phyloP scores from a whole-genome alignment of 2,888 invertebrate genomes.

The Nycteola revayana region DNA sequence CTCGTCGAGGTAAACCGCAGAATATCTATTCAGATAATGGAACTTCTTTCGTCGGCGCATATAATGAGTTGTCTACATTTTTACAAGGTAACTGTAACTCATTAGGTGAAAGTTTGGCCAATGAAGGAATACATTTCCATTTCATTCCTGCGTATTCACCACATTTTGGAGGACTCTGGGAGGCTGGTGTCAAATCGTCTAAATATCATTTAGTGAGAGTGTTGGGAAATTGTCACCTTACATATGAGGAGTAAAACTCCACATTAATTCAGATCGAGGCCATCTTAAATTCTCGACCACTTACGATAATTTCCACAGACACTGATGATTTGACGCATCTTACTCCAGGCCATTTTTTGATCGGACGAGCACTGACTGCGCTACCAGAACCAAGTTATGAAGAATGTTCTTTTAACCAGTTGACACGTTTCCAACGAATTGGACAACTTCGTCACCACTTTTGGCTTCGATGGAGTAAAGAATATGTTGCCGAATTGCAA shows the following conservation, averaged over 20 bases:
- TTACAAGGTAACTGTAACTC: not conserved
- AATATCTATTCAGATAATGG: slow-evolving; percentile 4
- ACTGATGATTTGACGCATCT: slow-evolving; percentile 3
- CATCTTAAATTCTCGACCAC: slow-evolving; percentile 5
- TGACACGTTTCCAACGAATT: slow-evolving; percentile 4
- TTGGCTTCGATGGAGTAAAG: slow-evolving; percentile 8
- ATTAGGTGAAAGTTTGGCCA: slow-evolving; percentile 5
- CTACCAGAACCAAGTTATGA: slow-evolving; percentile 2
- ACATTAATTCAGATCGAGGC: slow-evolving; percentile 3
- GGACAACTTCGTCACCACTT: slow-evolving; percentile 13
- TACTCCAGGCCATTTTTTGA: slow-evolving; percentile 6
- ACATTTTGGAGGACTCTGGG: slow-evolving; percentile 6
- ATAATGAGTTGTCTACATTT: not conserved
- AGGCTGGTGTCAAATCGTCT: no score
- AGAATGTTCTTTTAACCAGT: slow-evolving; percentile 1
- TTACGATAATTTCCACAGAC: not conserved
- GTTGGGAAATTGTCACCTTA: not conserved
- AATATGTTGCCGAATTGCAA: no score
- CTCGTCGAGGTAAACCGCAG: slow-evolving; percentile 3
- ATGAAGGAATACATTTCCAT: slow-evolving; percentile 11
- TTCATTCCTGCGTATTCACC: slow-evolving; percentile 16
- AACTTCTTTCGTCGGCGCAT: slow-evolving; percentile 3
- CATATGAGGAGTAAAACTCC: slow-evolving; percentile 1
- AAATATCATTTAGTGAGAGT: slow-evolving; percentile 1
- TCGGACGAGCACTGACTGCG: slow-evolving; percentile 6